These are phyloP conservation scores for Gallirallus australis DNA, from an alignment of 2,797 vertebrate species.

Conservation along the genomic window DNA sequence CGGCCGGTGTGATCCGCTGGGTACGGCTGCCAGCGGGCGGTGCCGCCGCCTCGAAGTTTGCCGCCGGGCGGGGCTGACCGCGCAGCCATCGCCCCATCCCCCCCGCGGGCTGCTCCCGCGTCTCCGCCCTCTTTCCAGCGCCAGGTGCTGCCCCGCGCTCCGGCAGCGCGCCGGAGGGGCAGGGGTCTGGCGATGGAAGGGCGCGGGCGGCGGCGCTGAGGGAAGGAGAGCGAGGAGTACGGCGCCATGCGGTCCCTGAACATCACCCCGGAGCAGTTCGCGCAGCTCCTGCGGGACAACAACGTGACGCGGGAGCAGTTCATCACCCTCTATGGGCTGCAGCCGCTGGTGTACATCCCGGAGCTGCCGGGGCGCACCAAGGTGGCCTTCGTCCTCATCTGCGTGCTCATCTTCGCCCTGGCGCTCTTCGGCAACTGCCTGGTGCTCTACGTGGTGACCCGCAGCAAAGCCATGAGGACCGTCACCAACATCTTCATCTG, in stretches of 20 bases:
- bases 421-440: conserved; percentile 80
- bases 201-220: not conserved
- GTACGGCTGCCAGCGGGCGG: not conserved
- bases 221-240: not conserved
- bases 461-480: conserved; percentile 79
- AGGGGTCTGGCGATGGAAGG: not conserved
- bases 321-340: conserved; percentile 75
- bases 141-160: not conserved
- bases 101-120: fast-evolving
- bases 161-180: not conserved
- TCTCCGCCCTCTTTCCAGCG: too few species aligned
- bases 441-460: conserved; percentile 81
- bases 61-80: not conserved
- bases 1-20: too few species aligned
- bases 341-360: conserved; percentile 78
- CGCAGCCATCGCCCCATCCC: fast-evolving
- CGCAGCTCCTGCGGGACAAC: conserved; percentile 74
- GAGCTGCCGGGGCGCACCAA: conserved; percentile 74
- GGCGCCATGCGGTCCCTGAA: conserved; percentile 73
- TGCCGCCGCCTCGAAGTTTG: not conserved
- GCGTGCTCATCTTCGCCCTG: conserved; percentile 76
- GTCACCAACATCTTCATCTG: conserved; percentile 83
- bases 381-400: conserved; percentile 69
- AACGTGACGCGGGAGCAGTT: conserved; percentile 80
- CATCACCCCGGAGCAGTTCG: conserved; percentile 77